These are phyloP conservation scores for Oreamnos americanus DNA, from an alignment of 2,113 vertebrate genomes.

Conservation along the genomic window DNA sequence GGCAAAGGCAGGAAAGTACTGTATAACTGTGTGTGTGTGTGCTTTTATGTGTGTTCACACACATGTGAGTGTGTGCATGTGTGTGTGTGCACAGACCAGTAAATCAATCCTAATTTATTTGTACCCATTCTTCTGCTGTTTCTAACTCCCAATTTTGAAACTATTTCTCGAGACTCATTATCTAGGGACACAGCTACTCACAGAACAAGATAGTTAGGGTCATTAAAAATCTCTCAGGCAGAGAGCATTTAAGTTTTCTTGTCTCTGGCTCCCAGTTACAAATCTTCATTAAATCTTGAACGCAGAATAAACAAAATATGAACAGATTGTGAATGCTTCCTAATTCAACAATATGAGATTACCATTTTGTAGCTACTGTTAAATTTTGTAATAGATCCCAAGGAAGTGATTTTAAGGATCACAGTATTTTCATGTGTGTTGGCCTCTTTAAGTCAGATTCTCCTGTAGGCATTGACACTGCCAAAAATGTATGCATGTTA, in stretches of 20 bases:
- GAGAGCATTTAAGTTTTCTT: constrained; percentile 53
- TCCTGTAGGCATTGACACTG: neutral
- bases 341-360: constrained; percentile 64
- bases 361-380: constrained; percentile 15
- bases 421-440: constrained; percentile 25
- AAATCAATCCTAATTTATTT: constrained; percentile 5
- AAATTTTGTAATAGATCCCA: constrained; percentile 12
- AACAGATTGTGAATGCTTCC: constrained; percentile 59
- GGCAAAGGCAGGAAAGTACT: neutral
- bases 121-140: neutral
- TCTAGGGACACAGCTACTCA: neutral
- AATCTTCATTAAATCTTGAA: constrained; percentile 75
- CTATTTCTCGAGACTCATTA: constrained; percentile 19
- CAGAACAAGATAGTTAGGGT: constrained; percentile 35
- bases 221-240: constrained; percentile 61
- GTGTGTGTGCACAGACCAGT: neutral
- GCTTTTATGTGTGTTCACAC: neutral
- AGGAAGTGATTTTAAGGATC: constrained; percentile 26
- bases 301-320: constrained; percentile 62
- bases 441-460: constrained; percentile 32
- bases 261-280: constrained; percentile 56
- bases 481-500: neutral
- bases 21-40: neutral
- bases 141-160: constrained; percentile 25
- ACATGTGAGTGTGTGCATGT: neutral